A percentile compares a stretch with the other conserved stretches of the same genome.
Evolutionary conservation across 2,797 vertebrate genomes (phyloP).

Genomic region (Apogon hyalosoma): DNA sequence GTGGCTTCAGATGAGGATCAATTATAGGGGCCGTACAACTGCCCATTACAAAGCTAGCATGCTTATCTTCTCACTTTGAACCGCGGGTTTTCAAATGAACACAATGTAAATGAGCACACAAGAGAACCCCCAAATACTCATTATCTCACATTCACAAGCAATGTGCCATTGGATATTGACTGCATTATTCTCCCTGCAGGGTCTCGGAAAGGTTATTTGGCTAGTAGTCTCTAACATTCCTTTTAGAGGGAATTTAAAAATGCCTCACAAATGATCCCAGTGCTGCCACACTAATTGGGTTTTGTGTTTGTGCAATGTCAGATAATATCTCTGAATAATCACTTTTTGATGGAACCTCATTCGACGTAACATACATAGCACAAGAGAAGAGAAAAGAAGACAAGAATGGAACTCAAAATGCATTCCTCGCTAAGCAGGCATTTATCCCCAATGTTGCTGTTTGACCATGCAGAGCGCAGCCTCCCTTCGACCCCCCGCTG

Average conservation of each 20-base stretch:
- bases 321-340: slow-evolving; percentile 57
- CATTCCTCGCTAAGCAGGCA: slow-evolving; percentile 12
- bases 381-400: slow-evolving; percentile 21
- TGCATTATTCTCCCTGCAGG: slow-evolving; percentile 70
- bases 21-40: slow-evolving; percentile 61
- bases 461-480: slow-evolving; percentile 41
- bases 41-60: slow-evolving; percentile 61
- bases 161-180: slow-evolving; percentile 66
- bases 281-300: slow-evolving; percentile 51
- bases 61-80: slow-evolving; percentile 53
- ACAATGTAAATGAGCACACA: slow-evolving; percentile 59
- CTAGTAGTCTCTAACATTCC: slow-evolving; percentile 52
- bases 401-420: slow-evolving; percentile 31
- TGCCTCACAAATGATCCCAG: slow-evolving; percentile 33
- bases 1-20: slow-evolving; percentile 65
- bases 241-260: slow-evolving; percentile 50
- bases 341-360: slow-evolving; percentile 51
- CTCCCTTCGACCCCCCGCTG: slow-evolving; percentile 47
- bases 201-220: slow-evolving; percentile 69
- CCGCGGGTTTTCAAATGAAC: slow-evolving; percentile 60
- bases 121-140: slow-evolving; percentile 63
- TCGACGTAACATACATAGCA: slow-evolving; percentile 26
- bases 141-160: slow-evolving; percentile 66
- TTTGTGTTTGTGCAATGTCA: slow-evolving; percentile 46
- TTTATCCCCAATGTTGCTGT: slow-evolving; percentile 30